Evolutionary conservation across 1,140 invertebrate species (phyloP), one percentile per base, ranked within the genome.

Genomic region (Papilio aristodemus): DNA sequence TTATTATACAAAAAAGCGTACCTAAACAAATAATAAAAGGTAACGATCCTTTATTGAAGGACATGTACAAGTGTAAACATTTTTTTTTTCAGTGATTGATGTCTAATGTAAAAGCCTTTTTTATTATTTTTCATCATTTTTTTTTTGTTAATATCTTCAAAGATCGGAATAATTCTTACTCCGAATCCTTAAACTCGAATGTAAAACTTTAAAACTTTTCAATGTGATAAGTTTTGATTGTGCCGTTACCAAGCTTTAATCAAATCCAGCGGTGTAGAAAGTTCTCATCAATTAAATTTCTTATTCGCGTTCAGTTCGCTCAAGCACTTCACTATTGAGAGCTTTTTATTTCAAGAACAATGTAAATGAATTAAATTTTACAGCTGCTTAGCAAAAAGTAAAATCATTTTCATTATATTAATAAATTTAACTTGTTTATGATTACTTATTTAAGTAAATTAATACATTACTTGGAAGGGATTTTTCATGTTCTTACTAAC

Each of bases 231-330:
- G 46, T 54, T 54, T 54, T 54, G 46, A 54, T 22, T 54, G 46
- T 13, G 46, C 9, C 46, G 46, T 54, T 54, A 4, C 19, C 19
- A 8, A 9, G 19, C 19, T 54, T 54, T 54, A 54, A 54, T 54
- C 46, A 54, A 54, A 25, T 54, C 46, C 46, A 54, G 46, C 46
- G 19, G 46, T 22, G 46, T 46, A 46, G 17, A 54, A 54, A 46
- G 7, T 46, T 46, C n/a, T 46, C 17, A 22, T 54, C 46, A 54
- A 54, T 54, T 54, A 54, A 54, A 54, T 54, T 54, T 54, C 46
- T 54, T 25, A 54, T 22, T 25, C 46, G 46, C 10, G 22, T 22
- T 25, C 19, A 46, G 14, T 46, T 46, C 17, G 17, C 19, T 54
- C 13, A 54, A 22, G 46, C 46, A 54, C 46, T 54, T 54, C 10